A percentile compares a stretch with the other conserved stretches of the same genome.
Conservation (phyloP, 1,140 invertebrate genomes). For the Aphelinus atriplicis region DNA sequence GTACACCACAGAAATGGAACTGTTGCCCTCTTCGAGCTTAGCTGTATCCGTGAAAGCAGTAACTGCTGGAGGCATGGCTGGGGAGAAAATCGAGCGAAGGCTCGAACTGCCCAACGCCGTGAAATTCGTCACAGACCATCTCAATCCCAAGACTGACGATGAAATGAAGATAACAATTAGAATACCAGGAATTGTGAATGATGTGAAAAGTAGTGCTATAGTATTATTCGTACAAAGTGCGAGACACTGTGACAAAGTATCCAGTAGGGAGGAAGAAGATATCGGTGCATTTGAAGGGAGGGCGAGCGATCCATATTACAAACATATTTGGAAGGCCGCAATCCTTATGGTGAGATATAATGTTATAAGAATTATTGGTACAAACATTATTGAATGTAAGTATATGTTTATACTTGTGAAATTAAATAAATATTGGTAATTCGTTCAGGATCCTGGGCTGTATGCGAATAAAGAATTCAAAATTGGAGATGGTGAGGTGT, state of each 20-base stretch:
- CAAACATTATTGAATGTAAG: no score
- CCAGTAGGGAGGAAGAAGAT: not conserved
- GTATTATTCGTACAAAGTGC: conserved; percentile 44
- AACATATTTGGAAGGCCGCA: conserved; percentile 43
- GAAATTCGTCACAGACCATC: conserved; percentile 26
- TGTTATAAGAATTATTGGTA: no score
- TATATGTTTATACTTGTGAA: not conserved
- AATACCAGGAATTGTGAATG: conserved; percentile 45
- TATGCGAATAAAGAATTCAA: conserved; percentile 33
- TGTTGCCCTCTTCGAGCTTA: conserved; percentile 44
- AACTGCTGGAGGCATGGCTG: conserved; percentile 6
- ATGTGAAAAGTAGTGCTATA: conserved; percentile 35
- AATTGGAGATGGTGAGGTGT: conserved; percentile 42
- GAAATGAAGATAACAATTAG: conserved; percentile 40
- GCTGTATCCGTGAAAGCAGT: conserved; percentile 37
- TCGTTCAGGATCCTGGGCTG: conserved; percentile 23
- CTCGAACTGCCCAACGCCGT: conserved; percentile 17
- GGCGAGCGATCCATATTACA: conserved; percentile 5
- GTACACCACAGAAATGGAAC: conserved; percentile 35
- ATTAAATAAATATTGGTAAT: not conserved
- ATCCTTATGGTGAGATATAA: conserved; percentile 32
- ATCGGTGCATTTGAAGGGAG: not conserved
- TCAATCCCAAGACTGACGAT: not conserved
- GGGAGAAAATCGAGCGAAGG: not conserved
- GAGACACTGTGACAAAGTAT: conserved; percentile 35